phyloP scores from a whole-genome alignment of 1,140 invertebrate species.

The Neoseiulus cucumeris region DNA sequence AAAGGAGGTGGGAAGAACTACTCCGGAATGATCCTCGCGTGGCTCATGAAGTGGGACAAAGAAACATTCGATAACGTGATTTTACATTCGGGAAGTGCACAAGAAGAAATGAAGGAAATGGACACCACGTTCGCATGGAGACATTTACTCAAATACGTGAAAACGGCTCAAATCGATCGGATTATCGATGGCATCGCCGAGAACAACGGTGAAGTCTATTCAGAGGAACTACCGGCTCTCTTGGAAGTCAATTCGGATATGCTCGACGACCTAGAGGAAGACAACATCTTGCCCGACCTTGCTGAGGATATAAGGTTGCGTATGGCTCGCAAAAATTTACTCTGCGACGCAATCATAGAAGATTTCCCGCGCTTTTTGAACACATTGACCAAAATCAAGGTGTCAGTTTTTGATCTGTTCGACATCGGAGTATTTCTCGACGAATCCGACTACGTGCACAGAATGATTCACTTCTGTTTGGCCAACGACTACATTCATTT shows the following conservation, averaged over 20 bases:
- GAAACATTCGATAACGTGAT: not conserved
- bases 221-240: not conserved
- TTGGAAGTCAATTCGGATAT: not conserved
- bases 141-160: slow-evolving; percentile 2
- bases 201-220: not conserved
- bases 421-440: not conserved
- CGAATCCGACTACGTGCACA: not conserved
- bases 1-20: not conserved
- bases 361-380: not conserved
- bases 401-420: not conserved
- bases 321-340: not conserved
- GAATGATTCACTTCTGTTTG: slow-evolving; percentile 7
- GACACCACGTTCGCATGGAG: not conserved
- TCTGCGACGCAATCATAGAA: not conserved
- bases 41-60: not conserved
- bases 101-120: slow-evolving; percentile 4
- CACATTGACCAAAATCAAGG: not conserved
- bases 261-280: slow-evolving; percentile 1
- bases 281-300: not conserved
- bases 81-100: not conserved
- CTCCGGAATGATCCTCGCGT: not conserved
- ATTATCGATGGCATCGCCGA: not conserved
- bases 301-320: not conserved
- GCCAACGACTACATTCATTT: not conserved
- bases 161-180: not conserved